phyloP scores from a whole-genome alignment of 1,140 invertebrate species.

The Coenobita brevimanus region DNA sequence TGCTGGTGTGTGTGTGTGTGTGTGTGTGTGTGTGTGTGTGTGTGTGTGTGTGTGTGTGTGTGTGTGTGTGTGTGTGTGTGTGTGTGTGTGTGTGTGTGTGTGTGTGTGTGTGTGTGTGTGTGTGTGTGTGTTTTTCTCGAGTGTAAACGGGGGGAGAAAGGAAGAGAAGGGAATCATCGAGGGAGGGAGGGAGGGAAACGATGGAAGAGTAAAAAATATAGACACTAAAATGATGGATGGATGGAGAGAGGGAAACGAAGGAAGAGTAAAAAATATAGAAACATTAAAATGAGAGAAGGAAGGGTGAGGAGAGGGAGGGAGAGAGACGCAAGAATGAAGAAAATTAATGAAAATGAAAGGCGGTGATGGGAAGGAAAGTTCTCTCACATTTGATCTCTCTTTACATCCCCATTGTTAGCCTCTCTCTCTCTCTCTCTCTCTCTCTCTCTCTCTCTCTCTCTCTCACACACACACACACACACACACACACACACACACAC shows the following conservation, averaged over 20 bases:
- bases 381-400: too few species aligned
- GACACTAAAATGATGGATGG: too few species aligned
- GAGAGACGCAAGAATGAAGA: not conserved
- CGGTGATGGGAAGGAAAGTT: too few species aligned
- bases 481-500: too few species aligned
- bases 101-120: constrained; percentile 15
- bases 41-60: constrained; percentile 36
- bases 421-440: too few species aligned
- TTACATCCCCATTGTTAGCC: too few species aligned
- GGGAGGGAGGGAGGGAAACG: not conserved
- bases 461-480: too few species aligned
- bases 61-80: constrained; percentile 36
- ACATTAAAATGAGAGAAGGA: not conserved
- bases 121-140: too few species aligned
- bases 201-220: too few species aligned
- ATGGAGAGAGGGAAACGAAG: too few species aligned
- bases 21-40: constrained; percentile 36
- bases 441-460: too few species aligned
- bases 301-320: constrained; percentile 10
- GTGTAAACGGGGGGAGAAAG: not conserved
- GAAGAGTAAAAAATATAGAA: not conserved
- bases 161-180: not conserved
- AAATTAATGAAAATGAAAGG: not conserved
- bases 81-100: constrained; percentile 22
- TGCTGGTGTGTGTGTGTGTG: constrained; percentile 35